Base-by-base conservation (phyloP, 2,888 invertebrate genomes). In the Orchestes rusci region DNA sequence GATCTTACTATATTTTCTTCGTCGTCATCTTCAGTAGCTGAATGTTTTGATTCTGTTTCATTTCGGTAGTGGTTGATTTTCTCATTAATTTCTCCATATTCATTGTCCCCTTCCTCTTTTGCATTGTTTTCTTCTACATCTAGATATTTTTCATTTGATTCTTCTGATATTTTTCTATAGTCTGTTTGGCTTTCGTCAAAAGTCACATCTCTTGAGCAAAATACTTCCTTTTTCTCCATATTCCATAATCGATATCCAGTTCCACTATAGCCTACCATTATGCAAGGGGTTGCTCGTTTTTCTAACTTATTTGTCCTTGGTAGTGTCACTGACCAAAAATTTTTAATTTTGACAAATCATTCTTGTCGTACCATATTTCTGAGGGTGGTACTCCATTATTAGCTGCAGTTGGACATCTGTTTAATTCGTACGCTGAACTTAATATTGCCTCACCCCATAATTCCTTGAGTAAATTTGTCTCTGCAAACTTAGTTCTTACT, bases 391-490 rank as follows among this genome's bases (percentile, higher is more conserved):
- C 34, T 23, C 43, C 46, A 39, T 42, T 27, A 36, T 43, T 49
- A 16, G 53, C 39, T 39, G 8, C 19, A 17, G 53, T 52, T 28
- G 51, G 53, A 19, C 38, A 43, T 17, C 55, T 45, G 23, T 58
- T n/a, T 8, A 50, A 23, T 43, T 55, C 43, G 45, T 57, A 56
- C 2, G 51, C 52, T 27, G 56, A 52, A 43, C 55, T 53, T 36
- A 20, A 16, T 17, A 58, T 37, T 19, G 55, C 56, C 47, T 56
- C 53, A 13, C 53, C 52, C 56, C 57, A 58, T 18, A 54, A 37
- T 17, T 45, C 19, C 52, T 48, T 19, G 56, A 46, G 2, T 33
- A 30, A 13, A 39, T 43, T 33, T 15, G 54, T 50, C 52, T 27
- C 51, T 46, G 19, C 57, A 33, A n/a, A 51, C 52, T 45, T n/a